A percentile compares a stretch with the other conserved stretches of the same genome.
Evolutionary conservation across 2,113 vertebrate species (phyloP).

Genomic region (Macrotus californicus): DNA sequence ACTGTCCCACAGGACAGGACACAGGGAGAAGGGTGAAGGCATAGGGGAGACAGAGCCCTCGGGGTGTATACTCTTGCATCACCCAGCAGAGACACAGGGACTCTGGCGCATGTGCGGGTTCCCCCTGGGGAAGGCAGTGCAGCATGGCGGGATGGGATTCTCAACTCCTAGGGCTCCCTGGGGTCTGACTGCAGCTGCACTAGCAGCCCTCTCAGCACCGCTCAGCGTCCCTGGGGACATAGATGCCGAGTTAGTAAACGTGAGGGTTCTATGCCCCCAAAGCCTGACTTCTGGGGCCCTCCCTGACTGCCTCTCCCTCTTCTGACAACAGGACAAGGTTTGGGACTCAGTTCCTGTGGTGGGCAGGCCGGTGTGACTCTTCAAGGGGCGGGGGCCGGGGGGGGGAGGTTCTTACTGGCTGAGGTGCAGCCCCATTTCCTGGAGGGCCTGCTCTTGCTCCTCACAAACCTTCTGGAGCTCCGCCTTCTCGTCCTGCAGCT

Average conservation of each 20-base stretch:
- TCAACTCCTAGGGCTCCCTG: background rate
- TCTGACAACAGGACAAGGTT: background rate
- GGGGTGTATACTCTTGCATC: no score
- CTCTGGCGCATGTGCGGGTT: accelerated
- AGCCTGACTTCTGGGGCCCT: background rate
- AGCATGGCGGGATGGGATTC: accelerated
- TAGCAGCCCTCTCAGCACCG: accelerated
- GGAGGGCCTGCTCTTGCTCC: constrained; percentile 95
- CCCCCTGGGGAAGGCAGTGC: background rate
- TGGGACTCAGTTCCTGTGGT: background rate
- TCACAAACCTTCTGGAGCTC: constrained; percentile 89
- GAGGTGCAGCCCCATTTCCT: constrained; percentile 98
- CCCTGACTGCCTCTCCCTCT: background rate
- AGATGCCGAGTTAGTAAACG: background rate
- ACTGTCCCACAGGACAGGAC: background rate
- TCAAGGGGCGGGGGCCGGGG: no score
- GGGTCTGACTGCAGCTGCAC: background rate
- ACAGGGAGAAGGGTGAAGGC: background rate
- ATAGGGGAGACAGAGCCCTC: background rate
- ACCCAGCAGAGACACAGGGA: accelerated
- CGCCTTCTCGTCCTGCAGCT: constrained; percentile 90
- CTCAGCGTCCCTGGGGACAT: background rate
- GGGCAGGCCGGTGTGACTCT: background rate
- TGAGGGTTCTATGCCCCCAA: background rate
- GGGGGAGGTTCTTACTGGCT: constrained; percentile 88